These are phyloP conservation scores for Phocides pigmalion DNA, from an alignment of 1,140 invertebrate species.

Conservation along the genomic window DNA sequence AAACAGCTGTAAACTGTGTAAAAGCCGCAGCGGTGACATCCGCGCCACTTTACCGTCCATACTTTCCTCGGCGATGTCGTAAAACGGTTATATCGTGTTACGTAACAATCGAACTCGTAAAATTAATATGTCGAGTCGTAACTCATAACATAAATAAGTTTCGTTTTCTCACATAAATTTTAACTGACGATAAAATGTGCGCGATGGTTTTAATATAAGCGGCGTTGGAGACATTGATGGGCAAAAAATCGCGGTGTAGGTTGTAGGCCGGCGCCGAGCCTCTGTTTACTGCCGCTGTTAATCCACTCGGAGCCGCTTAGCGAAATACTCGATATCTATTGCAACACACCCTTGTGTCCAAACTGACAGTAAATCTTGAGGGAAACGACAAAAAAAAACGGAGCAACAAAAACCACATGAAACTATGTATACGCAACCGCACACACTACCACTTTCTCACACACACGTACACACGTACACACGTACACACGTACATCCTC, in stretches of 20 bases:
- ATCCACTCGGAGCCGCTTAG: neutral
- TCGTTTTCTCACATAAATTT: slow-evolving; percentile 15
- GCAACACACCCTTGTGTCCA: neutral
- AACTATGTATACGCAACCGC: too few species aligned
- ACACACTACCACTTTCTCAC: too few species aligned
- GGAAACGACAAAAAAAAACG: too few species aligned
- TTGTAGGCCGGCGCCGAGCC: neutral
- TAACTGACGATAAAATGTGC: slow-evolving; percentile 19
- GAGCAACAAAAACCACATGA: too few species aligned
- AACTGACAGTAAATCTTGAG: neutral
- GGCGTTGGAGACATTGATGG: neutral
- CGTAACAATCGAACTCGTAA: slow-evolving; percentile 19
- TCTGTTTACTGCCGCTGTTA: slow-evolving; percentile 2
- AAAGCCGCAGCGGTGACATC: slow-evolving; percentile 2
- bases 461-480: too few species aligned
- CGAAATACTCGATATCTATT: neutral
- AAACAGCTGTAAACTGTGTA: neutral
- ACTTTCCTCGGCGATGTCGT: slow-evolving; percentile 1
- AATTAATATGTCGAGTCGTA: slow-evolving; percentile 19
- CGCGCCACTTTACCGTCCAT: neutral
- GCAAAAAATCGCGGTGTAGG: slow-evolving; percentile 7
- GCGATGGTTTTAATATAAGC: slow-evolving; percentile 8
- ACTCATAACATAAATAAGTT: slow-evolving; percentile 20
- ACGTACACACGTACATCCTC: too few species aligned
- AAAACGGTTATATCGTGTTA: slow-evolving; percentile 12